These are phyloP conservation scores for Nymphalis polychloros DNA, from an alignment of 2,888 invertebrate genomes.

Conservation along the genomic window DNA sequence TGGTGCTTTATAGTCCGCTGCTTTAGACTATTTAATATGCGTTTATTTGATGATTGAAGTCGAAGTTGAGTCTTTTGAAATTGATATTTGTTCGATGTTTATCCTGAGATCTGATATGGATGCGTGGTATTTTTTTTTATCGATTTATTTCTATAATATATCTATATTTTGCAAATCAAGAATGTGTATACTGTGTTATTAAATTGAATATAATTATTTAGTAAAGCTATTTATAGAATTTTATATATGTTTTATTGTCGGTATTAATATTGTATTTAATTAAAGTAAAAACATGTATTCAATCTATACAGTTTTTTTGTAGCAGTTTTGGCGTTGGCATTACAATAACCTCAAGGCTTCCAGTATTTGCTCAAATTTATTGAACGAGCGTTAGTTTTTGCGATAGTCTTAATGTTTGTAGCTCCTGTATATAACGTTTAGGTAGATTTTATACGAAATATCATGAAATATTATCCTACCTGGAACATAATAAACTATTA, in stretches of 20 bases:
- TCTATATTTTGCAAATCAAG: constrained; percentile 6
- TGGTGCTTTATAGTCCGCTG: constrained; percentile 35
- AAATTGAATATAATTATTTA: constrained; percentile 22
- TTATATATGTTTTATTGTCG: constrained; percentile 4
- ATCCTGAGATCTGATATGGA: constrained; percentile 20
- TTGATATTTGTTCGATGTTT: constrained; percentile 9
- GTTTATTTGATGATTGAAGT: not conserved
- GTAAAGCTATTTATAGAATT: constrained; percentile 26
- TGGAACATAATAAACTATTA: constrained; percentile 58
- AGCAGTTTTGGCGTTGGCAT: constrained; percentile 13
- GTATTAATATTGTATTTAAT: constrained; percentile 3
- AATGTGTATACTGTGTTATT: constrained; percentile 16
- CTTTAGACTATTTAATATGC: constrained; percentile 5
- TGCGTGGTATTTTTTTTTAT: constrained; percentile 12
- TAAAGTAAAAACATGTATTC: not conserved
- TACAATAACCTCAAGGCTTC: constrained; percentile 52
- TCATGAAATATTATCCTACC: constrained; percentile 49
- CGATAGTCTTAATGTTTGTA: constrained; percentile 34
- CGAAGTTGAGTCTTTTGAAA: not conserved
- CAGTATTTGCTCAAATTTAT: constrained; percentile 58
- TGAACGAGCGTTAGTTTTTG: constrained; percentile 39
- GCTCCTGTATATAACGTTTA: constrained; percentile 56
- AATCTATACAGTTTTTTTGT: constrained; percentile 21
- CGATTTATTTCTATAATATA: constrained; percentile 7
- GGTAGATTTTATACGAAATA: constrained; percentile 61